phyloP scores from a whole-genome alignment of 1,140 invertebrate genomes.

The Araneus ventricosus region DNA sequence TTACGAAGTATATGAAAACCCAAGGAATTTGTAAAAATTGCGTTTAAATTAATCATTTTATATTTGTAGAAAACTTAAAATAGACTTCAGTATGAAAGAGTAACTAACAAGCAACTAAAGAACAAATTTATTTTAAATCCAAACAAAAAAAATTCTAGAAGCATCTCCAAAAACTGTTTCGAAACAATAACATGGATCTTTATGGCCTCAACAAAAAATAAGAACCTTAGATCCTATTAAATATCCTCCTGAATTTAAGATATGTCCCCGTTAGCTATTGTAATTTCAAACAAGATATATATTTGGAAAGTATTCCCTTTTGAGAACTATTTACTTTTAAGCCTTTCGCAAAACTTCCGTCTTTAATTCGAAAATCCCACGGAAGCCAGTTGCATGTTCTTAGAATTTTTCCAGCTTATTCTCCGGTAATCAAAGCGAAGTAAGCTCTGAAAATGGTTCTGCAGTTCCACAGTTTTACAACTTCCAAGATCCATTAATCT shows the following conservation, averaged over 20 bases:
- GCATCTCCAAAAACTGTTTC: too few relatives aligned
- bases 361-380: neutral
- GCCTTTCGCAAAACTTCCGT: neutral
- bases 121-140: too few relatives aligned
- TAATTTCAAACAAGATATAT: neutral
- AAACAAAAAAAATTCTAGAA: too few relatives aligned
- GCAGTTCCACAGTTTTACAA: conserved; percentile 17
- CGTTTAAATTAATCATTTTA: too few relatives aligned
- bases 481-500: conserved; percentile 9
- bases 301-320: neutral
- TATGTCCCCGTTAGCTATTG: neutral
- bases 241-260: neutral
- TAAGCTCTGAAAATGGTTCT: neutral
- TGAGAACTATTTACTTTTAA: neutral
- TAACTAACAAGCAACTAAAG: too few relatives aligned
- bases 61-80: too few relatives aligned
- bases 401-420: neutral
- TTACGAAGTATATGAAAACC: too few relatives aligned
- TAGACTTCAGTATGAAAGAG: too few relatives aligned
- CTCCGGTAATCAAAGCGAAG: neutral
- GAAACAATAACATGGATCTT: too few relatives aligned
- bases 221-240: neutral
- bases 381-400: neutral
- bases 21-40: too few relatives aligned
- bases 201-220: too few relatives aligned